These are phyloP conservation scores for Bovichtus variegatus DNA, from an alignment of 2,797 vertebrate genomes.

Conservation along the genomic window DNA sequence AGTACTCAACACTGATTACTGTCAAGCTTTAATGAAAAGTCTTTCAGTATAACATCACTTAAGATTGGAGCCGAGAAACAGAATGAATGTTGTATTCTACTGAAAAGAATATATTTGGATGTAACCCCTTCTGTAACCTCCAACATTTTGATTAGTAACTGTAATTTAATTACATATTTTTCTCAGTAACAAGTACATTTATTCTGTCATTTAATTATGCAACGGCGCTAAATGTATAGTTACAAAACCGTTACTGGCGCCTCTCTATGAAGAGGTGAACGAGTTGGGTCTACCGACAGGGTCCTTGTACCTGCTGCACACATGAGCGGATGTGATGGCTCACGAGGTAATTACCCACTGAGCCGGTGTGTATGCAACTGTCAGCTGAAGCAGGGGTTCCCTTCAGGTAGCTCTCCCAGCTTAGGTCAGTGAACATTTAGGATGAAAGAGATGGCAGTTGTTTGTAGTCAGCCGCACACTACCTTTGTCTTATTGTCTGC, in stretches of 20 bases:
- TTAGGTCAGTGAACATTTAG: slow-evolving; percentile 81
- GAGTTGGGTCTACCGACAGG: slow-evolving; percentile 53
- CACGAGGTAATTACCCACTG: slow-evolving; percentile 79
- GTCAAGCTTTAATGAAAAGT: too few relatives aligned
- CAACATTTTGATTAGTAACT: too few relatives aligned
- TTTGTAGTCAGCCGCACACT: slow-evolving; percentile 74
- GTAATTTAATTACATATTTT: too few relatives aligned
- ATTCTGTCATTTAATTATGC: too few relatives aligned
- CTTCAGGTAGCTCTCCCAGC: slow-evolving; percentile 71
- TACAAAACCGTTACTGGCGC: not conserved
- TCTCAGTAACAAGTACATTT: too few relatives aligned
- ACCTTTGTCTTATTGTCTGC: slow-evolving; percentile 81
- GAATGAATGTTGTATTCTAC: too few relatives aligned
- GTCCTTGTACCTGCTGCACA: slow-evolving; percentile 70
- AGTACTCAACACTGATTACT: too few relatives aligned
- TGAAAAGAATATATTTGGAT: too few relatives aligned
- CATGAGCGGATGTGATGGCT: slow-evolving; percentile 72
- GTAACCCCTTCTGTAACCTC: too few relatives aligned
- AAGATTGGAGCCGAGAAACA: too few relatives aligned
- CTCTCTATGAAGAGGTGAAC: slow-evolving; percentile 41
- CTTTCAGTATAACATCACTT: too few relatives aligned
- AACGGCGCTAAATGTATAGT: too few relatives aligned
- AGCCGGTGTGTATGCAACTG: slow-evolving; percentile 68
- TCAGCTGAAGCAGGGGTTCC: slow-evolving; percentile 75
- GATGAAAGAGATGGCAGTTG: slow-evolving; percentile 78